Base-by-base conservation (phyloP, 2,888 invertebrate genomes). In the Patella pellucida region DNA sequence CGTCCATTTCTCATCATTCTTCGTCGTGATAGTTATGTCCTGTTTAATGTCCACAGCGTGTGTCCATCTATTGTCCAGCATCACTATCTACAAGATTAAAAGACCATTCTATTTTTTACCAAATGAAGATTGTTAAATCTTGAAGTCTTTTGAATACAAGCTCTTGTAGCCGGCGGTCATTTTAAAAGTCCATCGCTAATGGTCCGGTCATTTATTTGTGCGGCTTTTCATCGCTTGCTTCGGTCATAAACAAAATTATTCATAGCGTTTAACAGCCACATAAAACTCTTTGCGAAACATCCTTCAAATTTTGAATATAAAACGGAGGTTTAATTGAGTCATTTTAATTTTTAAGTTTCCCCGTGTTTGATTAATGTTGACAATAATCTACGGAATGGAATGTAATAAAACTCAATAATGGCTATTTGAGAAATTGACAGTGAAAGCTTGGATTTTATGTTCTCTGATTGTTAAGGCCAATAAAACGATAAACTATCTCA, bases 101-200 rank as follows among this genome's bases (percentile, higher is more conserved):
- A 62, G 62, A 62, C 62, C 62, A 62, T 62, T 62, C 23, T 62
- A 3, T 62, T 62, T 62, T 62, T 62, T 62, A 62, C 19, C 19
- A 62, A 62, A 19, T 62, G 12, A 62, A 62, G 62, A 62, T 62
- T 62, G 62, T 62, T 62, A 62, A 62, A 62, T 62, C 62, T 62
- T 62, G 19, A 23, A 19, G 23, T 23, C 62, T 62, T 62, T 62
- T 62, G 62, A 62, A 19, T 62, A 14, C 23, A 62, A 23, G 19
- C 11, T 23, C 62, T 62, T 62, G 19, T 62, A 12, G 23, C 62
- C 14, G 62, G 62, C 62, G 62, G 62, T 14, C 62, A 62, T 62
- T 12, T 5, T 62, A 23, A 62, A 62, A 11, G 19, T 19, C 62
- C 19, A 23, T 62, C 62, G 62, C 23, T 62, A 62, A 62, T 41